Base-by-base conservation (phyloP, 2,113 vertebrate species). In the Hipposideros armiger region DNA sequence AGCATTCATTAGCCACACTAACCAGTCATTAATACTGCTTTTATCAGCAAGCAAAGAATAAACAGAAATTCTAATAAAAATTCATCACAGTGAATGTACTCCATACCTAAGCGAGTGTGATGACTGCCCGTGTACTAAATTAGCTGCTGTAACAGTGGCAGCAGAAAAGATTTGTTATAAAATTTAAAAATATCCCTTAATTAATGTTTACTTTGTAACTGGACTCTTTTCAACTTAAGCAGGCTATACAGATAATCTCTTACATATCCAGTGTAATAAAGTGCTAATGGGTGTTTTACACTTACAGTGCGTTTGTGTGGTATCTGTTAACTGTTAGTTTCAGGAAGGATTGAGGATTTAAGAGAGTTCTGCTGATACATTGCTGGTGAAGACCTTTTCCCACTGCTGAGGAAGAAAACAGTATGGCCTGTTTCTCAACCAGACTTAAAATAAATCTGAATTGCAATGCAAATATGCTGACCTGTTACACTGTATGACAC, bases 1-100 rank as follows among this genome's bases (percentile, higher is more conserved):
- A 98, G 96, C 97, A 98, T 98, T 98, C 96, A 98, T 98, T 98
- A 98, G 95, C 97, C 97, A 97, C 98, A 94, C 97, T 98, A 98
- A 98, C 97, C 97, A 97, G 98, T 98, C 97, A 98, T 98, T 99
- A 99, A 98, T 98, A 97, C 97, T 98, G 98, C 96, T 96, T 98
- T 98, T 99, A 99, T 98, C 98, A 99, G 98, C 98, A 99, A 97
- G 91, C 96, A 98, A 98, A 98, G 98, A 99, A 99, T 99, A 99
- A 99, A 98, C 85, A 98, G 98, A 98, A 99, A 98, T 99, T 99
- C 97, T 98, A 98, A 98, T 98, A 99, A 98, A 99, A 99, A 99
- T 98, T 99, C 97, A 98, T 99, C 98, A 98, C 95, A 90, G 96
- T 94, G 76, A 95, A 97, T 97, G 86, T 96, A 93, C 89, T 93